phyloP scores from a whole-genome alignment of 1,140 invertebrate genomes.

The Probaryconus sp. region DNA sequence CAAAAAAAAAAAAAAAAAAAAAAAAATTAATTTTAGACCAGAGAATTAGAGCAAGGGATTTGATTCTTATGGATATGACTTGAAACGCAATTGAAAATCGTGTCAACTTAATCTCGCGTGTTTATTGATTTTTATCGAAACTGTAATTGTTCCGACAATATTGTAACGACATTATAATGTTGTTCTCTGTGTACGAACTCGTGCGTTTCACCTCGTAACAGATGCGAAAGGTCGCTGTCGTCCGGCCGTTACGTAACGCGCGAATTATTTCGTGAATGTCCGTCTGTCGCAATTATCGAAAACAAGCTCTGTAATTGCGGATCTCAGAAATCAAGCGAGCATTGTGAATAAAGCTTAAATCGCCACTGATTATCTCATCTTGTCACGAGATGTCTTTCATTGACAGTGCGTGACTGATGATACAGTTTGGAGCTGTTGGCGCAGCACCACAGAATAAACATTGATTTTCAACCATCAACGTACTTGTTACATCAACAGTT shows the following conservation, averaged over 20 bases:
- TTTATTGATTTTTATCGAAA: slow-evolving; percentile 23
- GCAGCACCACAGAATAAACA: not conserved
- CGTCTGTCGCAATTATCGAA: slow-evolving; percentile 36
- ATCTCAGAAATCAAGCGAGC: slow-evolving; percentile 9
- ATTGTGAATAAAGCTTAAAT: slow-evolving; percentile 3
- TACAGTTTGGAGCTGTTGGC: not conserved
- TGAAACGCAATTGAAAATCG: too few relatives aligned
- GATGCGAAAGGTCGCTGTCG: slow-evolving; percentile 34
- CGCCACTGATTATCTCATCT: slow-evolving; percentile 11
- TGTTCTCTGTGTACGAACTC: slow-evolving; percentile 25
- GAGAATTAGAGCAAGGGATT: slow-evolving; percentile 7
- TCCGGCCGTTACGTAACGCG: slow-evolving; percentile 14
- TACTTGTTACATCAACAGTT: not conserved
- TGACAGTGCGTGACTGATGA: slow-evolving; percentile 30
- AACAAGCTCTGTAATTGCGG: slow-evolving; percentile 23
- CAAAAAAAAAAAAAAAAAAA: too few relatives aligned
- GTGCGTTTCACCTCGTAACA: slow-evolving; percentile 52
- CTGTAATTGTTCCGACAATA: slow-evolving; percentile 9
- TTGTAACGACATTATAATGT: slow-evolving; percentile 24
- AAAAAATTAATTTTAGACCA: too few relatives aligned
- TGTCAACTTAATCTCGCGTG: slow-evolving; percentile 1
- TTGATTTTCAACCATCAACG: not conserved
- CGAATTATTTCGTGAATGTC: slow-evolving; percentile 21
- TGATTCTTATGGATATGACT: too few relatives aligned
- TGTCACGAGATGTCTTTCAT: slow-evolving; percentile 11